Conservation (phyloP, 2,113 vertebrate species). For the Gavialis gangeticus region DNA sequence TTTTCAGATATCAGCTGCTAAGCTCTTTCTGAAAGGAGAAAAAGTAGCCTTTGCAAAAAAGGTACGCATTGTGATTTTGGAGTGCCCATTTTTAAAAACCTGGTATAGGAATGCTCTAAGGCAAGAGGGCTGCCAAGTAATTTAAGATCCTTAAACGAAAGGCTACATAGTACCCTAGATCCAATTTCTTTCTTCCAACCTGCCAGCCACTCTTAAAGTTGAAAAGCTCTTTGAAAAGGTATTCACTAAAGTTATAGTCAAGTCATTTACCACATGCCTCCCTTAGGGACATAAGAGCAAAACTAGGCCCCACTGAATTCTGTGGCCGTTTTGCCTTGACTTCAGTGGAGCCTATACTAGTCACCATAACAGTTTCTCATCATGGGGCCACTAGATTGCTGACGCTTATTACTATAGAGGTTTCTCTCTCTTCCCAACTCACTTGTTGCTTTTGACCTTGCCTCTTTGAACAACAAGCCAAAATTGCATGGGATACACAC, state of each 20-base stretch:
- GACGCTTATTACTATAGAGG: not conserved
- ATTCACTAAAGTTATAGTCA: constrained; percentile 41
- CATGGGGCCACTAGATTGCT: not conserved
- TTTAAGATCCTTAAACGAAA: not conserved
- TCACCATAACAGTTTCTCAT: rapidly evolving
- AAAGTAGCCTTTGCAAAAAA: not conserved
- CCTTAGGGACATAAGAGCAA: not conserved
- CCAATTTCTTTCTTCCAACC: not conserved
- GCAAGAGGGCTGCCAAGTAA: not conserved
- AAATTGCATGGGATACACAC: not conserved
- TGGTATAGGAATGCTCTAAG: not conserved
- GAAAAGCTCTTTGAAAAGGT: constrained; percentile 21
- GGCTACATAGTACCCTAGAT: not conserved
- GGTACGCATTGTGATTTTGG: rapidly evolving
- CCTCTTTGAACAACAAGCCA: not conserved
- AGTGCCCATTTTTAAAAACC: rapidly evolving
- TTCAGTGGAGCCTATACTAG: not conserved
- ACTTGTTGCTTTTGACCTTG: no score
- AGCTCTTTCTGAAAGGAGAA: not conserved
- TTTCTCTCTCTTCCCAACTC: not conserved
- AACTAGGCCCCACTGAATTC: rapidly evolving
- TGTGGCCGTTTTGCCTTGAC: not conserved
- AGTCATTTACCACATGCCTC: constrained; percentile 53
- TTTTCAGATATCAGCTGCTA: not conserved
- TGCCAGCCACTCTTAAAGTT: constrained; percentile 3